These are phyloP conservation scores for Parapristionchus giblindavisi DNA, from an alignment of 2,888 invertebrate species.

Conservation along the genomic window DNA sequence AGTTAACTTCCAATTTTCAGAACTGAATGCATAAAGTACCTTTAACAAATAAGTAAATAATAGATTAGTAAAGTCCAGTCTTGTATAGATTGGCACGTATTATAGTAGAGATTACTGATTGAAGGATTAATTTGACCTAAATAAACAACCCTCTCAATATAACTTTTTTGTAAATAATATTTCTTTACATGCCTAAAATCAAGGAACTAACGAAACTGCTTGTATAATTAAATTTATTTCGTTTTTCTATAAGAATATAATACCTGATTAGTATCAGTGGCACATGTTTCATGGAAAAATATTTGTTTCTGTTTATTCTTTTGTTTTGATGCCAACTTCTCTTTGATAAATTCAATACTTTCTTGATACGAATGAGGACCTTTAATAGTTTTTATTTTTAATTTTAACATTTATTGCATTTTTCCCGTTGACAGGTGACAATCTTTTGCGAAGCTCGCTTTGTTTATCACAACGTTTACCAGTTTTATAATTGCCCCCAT, in stretches of 20 bases:
- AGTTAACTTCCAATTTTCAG: too few species aligned
- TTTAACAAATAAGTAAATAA: constrained; percentile 23
- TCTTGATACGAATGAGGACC: constrained; percentile 64
- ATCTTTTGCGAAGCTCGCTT: neutral
- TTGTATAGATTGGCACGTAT: constrained; percentile 68
- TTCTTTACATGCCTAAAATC: neutral
- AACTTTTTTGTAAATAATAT: neutral
- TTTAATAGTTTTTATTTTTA: too few species aligned
- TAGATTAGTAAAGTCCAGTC: constrained; percentile 62
- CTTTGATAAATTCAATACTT: constrained; percentile 59
- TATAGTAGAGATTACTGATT: constrained; percentile 67
- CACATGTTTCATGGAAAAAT: constrained; percentile 66
- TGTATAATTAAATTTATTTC: neutral
- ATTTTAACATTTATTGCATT: too few species aligned
- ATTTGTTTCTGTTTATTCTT: constrained; percentile 59
- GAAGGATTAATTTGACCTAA: constrained; percentile 64
- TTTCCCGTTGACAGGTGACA: too few species aligned
- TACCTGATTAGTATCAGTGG: constrained; percentile 65
- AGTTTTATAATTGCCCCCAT: too few species aligned
- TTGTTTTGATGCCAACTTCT: constrained; percentile 59
- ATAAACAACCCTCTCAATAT: constrained; percentile 32
- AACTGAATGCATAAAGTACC: too few species aligned
- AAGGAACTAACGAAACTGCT: neutral
- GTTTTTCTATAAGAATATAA: constrained; percentile 1
- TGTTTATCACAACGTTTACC: neutral